Evolutionary conservation across 2,888 invertebrate species (phyloP).

Genomic region (Drosophila yooni): DNA sequence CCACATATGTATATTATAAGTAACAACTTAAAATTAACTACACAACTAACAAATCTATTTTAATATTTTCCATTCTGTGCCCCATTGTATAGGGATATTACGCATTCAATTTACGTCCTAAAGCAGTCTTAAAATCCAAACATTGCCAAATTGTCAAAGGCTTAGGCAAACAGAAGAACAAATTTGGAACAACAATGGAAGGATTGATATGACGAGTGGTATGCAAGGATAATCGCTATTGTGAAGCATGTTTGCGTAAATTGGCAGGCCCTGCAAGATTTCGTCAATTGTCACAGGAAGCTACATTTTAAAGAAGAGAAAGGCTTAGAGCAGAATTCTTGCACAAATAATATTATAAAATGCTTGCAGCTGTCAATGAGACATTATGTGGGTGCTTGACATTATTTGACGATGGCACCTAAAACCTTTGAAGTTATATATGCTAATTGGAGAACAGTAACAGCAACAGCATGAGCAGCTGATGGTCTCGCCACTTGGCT

Average conservation of each 20-base stretch:
- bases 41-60: background rate
- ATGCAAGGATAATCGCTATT: constrained; percentile 56
- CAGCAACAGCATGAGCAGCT: constrained; percentile 24
- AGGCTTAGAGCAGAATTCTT: constrained; percentile 47
- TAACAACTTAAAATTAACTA: background rate
- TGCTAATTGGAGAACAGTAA: constrained; percentile 52
- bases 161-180: constrained; percentile 22
- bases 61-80: background rate
- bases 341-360: background rate
- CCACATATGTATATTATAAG: no score
- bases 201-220: constrained; percentile 25
- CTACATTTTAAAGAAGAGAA: constrained; percentile 10
- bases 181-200: constrained; percentile 44
- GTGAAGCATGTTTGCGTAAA: constrained; percentile 56
- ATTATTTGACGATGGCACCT: constrained; percentile 17
- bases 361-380: constrained; percentile 41
- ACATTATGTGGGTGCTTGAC: constrained; percentile 64
- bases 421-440: constrained; percentile 48
- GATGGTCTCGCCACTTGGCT: constrained; percentile 34
- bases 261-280: constrained; percentile 31
- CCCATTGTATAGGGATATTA: background rate
- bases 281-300: constrained; percentile 45
- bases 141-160: constrained; percentile 42
- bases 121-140: background rate
- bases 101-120: constrained; percentile 1